Evolutionary conservation across 2,797 vertebrate genomes (phyloP).

Genomic region (Macroramphosus scolopax): DNA sequence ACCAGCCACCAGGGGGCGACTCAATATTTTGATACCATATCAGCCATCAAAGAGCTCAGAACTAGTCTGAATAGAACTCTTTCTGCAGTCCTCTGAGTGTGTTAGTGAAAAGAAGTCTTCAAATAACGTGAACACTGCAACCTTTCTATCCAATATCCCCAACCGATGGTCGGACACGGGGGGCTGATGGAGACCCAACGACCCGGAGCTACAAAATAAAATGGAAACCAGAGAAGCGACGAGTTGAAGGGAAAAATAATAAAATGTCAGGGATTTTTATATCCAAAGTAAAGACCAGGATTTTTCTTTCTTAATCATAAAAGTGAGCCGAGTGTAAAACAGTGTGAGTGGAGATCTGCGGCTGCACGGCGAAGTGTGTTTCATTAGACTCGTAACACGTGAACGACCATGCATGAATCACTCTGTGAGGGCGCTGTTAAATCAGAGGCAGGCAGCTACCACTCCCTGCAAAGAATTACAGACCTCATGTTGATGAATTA

Average conservation of each 20-base stretch:
- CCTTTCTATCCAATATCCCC: slow-evolving; percentile 44
- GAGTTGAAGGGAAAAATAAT: slow-evolving; percentile 21
- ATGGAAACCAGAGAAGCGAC: slow-evolving; percentile 48
- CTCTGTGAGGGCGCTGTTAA: slow-evolving; percentile 1
- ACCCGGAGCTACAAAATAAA: slow-evolving; percentile 47
- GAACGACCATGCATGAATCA: background rate
- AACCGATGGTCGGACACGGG: slow-evolving; percentile 30
- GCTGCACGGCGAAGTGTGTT: background rate
- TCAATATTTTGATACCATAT: too few relatives aligned
- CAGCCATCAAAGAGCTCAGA: too few relatives aligned
- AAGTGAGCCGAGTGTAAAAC: slow-evolving; percentile 27
- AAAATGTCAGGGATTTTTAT: slow-evolving; percentile 46
- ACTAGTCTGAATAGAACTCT: too few relatives aligned
- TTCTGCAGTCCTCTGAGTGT: too few relatives aligned
- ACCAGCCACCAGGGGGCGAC: too few relatives aligned
- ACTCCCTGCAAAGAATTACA: too few relatives aligned
- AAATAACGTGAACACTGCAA: too few relatives aligned
- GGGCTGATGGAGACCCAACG: slow-evolving; percentile 53
- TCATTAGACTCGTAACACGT: slow-evolving; percentile 11
- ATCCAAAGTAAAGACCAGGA: background rate
- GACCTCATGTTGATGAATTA: too few relatives aligned
- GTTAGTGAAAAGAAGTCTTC: too few relatives aligned
- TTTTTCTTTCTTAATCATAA: slow-evolving; percentile 21
- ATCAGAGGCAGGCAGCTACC: background rate
- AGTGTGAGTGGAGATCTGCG: background rate